A percentile compares a stretch with the other conserved stretches of the same genome.
Evolutionary conservation across 2,113 vertebrate genomes (phyloP).

Genomic region (Melanotaenia duboulayi): DNA sequence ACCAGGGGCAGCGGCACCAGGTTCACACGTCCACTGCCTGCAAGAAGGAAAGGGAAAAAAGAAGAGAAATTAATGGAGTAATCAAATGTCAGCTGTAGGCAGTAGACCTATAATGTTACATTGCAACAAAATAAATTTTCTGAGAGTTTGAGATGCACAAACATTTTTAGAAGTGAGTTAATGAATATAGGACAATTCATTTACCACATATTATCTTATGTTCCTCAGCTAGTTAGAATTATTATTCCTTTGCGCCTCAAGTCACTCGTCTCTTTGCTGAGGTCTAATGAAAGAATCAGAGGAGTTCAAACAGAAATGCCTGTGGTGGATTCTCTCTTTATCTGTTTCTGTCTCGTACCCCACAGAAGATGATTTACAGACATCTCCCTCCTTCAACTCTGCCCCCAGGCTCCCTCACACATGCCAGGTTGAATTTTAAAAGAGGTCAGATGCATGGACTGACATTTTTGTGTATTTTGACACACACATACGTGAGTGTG

Average conservation of each 20-base stretch:
- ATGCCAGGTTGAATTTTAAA: neutral
- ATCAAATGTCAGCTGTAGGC: neutral
- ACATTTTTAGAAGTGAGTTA: neutral
- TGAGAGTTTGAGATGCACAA: neutral
- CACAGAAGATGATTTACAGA: slow-evolving; percentile 67
- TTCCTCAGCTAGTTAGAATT: slow-evolving; percentile 15
- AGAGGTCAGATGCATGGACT: neutral
- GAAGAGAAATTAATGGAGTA: neutral
- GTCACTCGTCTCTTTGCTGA: slow-evolving; percentile 18
- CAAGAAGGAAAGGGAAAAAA: neutral
- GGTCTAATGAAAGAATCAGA: slow-evolving; percentile 49
- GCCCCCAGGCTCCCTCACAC: slow-evolving; percentile 48
- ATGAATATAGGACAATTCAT: neutral
- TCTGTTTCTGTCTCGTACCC: slow-evolving; percentile 38
- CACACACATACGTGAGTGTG: slow-evolving; percentile 2
- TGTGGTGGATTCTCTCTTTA: slow-evolving; percentile 56
- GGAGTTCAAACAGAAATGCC: slow-evolving; percentile 69
- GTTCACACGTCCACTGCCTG: slow-evolving; percentile 93
- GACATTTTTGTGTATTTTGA: neutral
- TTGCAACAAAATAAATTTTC: neutral
- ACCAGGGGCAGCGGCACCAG: slow-evolving; percentile 91
- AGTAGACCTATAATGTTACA: neutral
- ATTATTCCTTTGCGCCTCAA: slow-evolving; percentile 11
- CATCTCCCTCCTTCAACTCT: neutral
- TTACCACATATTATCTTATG: neutral